Evolutionary conservation across 2,797 vertebrate species (phyloP).

Genomic region (Lateolabrax maculatus): DNA sequence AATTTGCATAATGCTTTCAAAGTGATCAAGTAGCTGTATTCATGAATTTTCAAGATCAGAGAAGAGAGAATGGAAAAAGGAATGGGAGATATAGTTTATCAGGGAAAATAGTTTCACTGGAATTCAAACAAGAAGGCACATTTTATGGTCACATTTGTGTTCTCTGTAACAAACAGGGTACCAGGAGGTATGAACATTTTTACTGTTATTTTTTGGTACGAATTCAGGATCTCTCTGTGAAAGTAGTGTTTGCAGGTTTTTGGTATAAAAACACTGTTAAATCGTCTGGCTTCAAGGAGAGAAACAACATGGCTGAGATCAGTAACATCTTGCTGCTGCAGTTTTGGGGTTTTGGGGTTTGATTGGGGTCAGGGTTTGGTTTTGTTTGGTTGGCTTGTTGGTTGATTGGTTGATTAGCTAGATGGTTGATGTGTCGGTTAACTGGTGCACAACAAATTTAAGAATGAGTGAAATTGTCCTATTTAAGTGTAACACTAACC

Average conservation of each 20-base stretch:
- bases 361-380: no score
- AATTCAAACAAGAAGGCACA: neutral
- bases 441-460: no score
- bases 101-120: neutral
- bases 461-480: neutral
- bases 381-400: no score
- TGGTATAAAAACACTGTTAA: no score
- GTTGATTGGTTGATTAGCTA: no score
- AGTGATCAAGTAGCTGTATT: neutral
- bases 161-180: no score
- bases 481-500: neutral
- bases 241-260: neutral
- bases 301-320: no score
- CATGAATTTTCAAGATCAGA: conserved; percentile 8
- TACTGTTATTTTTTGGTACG: neutral
- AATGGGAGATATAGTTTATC: neutral
- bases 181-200: neutral
- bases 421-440: no score
- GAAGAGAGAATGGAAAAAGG: neutral
- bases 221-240: neutral
- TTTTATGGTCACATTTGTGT: neutral
- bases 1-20: neutral
- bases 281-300: no score
- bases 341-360: no score
- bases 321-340: no score